A percentile compares a stretch with the other conserved stretches of the same genome.
Conservation (phyloP, 2,113 vertebrate species). For the Podilymbus podiceps region DNA sequence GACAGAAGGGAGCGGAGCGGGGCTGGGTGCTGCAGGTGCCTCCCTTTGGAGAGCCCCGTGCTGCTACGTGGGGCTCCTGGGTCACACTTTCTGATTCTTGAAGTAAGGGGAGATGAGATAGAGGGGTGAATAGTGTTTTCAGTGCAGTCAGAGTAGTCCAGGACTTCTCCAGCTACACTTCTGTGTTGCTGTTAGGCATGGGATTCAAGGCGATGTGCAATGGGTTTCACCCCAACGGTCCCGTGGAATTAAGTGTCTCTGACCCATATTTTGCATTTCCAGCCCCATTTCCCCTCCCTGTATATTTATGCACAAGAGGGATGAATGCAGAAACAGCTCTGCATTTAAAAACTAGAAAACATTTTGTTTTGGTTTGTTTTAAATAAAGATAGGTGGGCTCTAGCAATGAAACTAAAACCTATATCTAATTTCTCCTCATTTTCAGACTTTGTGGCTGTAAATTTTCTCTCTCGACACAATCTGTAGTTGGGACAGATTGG, state of each 20-base stretch:
- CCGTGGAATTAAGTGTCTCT: neutral
- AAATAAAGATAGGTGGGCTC: neutral
- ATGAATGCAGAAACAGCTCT: neutral
- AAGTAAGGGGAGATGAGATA: neutral
- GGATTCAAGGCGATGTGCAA: neutral
- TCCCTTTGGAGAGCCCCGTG: neutral
- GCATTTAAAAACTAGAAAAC: neutral
- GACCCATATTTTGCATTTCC: neutral
- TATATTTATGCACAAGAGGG: neutral
- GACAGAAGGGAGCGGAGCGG: neutral
- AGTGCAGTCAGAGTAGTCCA: too few relatives aligned
- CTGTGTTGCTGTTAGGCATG: fast-evolving
- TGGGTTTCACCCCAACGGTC: neutral
- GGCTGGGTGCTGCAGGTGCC: neutral
- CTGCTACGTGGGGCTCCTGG: neutral
- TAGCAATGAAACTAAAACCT: neutral
- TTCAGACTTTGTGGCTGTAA: slow-evolving; percentile 4
- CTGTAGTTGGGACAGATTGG: slow-evolving; percentile 33
- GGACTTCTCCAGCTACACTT: neutral
- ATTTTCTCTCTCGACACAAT: neutral
- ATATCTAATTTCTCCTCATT: neutral
- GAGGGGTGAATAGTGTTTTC: neutral
- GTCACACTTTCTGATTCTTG: neutral
- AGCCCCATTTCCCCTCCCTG: neutral
- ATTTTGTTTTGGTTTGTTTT: neutral